A percentile compares a stretch with the other conserved stretches of the same genome.
Conservation (phyloP, 2,888 invertebrate species). For the Schizaphis graminum region DNA sequence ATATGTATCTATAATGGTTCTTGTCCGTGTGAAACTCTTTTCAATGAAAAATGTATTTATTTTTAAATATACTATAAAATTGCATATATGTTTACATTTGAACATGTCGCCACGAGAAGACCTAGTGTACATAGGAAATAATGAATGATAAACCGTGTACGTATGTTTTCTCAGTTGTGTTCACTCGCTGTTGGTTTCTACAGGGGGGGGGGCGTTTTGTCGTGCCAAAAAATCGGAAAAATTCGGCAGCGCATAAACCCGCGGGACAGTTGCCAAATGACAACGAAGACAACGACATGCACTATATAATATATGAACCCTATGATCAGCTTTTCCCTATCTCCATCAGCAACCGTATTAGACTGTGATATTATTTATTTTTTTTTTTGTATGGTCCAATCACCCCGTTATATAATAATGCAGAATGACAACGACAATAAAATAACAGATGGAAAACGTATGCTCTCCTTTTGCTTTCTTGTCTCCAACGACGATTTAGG, state of each 20-base stretch:
- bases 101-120: background rate
- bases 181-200: background rate
- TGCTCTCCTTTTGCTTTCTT: background rate
- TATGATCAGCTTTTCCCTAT: too few species aligned
- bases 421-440: background rate
- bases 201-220: background rate
- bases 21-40: background rate
- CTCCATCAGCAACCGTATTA: background rate
- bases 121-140: background rate
- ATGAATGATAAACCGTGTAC: background rate
- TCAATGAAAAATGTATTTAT: background rate
- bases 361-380: conserved; percentile 12
- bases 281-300: background rate
- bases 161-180: background rate
- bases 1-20: background rate
- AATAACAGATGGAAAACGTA: background rate
- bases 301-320: conserved; percentile 11
- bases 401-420: background rate
- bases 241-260: conserved; percentile 24
- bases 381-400: background rate
- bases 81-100: background rate
- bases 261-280: conserved; percentile 41
- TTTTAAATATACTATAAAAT: background rate
- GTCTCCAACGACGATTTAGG: background rate
- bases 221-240: conserved; percentile 37